phyloP scores from a whole-genome alignment of 1,140 invertebrate genomes.

The Formica exsecta region DNA sequence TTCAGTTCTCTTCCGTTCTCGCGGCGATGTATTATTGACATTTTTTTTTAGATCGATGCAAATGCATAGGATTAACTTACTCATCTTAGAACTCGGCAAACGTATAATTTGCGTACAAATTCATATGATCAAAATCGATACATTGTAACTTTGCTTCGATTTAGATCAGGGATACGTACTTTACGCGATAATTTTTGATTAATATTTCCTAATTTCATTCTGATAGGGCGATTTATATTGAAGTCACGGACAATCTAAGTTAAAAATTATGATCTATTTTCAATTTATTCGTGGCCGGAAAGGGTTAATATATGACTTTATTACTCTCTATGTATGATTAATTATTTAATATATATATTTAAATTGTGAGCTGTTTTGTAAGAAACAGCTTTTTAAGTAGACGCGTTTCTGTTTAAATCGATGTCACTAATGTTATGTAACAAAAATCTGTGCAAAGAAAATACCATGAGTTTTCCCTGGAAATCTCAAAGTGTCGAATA shows the following conservation, averaged over 20 bases:
- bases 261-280: not conserved
- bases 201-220: not conserved
- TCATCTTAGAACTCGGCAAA: not conserved
- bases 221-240: not conserved
- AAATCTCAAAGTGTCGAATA: conserved; percentile 21
- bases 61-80: not conserved
- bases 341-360: not conserved
- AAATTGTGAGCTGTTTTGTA: not conserved
- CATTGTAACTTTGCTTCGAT: not conserved
- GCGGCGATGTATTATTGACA: not conserved
- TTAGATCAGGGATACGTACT: not conserved
- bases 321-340: not conserved
- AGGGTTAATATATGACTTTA: not conserved
- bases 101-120: not conserved
- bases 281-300: not conserved
- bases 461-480: not conserved
- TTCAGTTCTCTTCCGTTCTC: conserved; percentile 30
- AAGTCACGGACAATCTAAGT: conserved; percentile 1
- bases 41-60: conserved; percentile 2
- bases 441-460: not conserved
- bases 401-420: not conserved
- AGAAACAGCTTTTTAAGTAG: no score
- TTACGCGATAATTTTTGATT: not conserved
- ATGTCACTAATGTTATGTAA: not conserved
- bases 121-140: not conserved